Base-by-base conservation (phyloP, 2,797 vertebrate genomes). In the Tenualosa thibaudeaui region DNA sequence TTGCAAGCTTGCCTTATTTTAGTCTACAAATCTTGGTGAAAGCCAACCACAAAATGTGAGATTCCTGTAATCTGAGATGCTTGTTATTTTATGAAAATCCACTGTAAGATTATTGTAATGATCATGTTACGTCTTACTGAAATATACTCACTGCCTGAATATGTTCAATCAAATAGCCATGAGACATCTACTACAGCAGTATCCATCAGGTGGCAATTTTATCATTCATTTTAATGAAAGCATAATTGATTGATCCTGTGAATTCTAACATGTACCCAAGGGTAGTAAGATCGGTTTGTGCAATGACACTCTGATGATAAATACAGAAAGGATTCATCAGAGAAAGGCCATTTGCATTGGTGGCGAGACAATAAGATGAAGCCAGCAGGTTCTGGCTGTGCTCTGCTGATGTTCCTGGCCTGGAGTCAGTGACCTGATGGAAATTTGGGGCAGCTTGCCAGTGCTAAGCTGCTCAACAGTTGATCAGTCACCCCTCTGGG, bases 401-500 rank as follows among this genome's bases (percentile, higher is more conserved):
- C 17, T 43, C 71, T 19, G 49, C 56, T 53, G 58, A 85, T 51
- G 26, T 84, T 86, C 62, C 81, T 65, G 85, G 85, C 81, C 46
- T 54, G 9, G 8, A 24, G 81, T 84, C 49, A 86, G 54, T 78
- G 40, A 54, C 46, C 56, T 83, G 85, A 81, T 85, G 86, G 81
- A 85, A 85, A 88, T 84, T 82, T 58, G 83, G 58, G 83, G 26
- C 26, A 22, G 78, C 43, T n/a, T 71, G 56, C 24, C 83, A 83
- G 82, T 54, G 81, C n/a, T 65, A 81, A 24, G 46, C 65, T 56
- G 22, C 37, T 3, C 6, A 22, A 43, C 37, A 19, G 15, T 78
- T 78, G 71, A 78, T 78, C 3, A 17, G 15, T 15, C 71, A 78
- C 37, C 71, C 58, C 37, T 22, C 15, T 19, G 50, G 62, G 71